Evolutionary conservation across 2,113 vertebrate genomes (phyloP).

Genomic region (Plecturocebus donacophilus): DNA sequence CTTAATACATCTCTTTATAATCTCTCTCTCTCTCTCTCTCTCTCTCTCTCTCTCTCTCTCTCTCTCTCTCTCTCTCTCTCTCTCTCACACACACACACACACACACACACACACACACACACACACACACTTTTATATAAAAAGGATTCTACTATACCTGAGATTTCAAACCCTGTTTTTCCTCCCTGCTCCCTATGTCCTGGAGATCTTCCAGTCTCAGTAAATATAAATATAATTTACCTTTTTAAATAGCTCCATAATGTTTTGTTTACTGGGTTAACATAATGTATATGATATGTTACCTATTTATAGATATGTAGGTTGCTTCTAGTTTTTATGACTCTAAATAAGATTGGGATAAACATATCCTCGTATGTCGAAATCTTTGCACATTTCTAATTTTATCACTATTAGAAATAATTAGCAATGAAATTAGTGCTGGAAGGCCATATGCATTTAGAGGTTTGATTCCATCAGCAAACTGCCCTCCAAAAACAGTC

Average conservation of each 20-base stretch:
- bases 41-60: too few species aligned
- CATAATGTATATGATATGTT: not conserved
- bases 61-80: too few species aligned
- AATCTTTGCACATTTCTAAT: not conserved
- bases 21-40: too few species aligned
- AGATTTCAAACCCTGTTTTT: not conserved
- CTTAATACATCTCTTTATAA: not conserved
- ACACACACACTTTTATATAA: not conserved
- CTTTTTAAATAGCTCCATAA: not conserved
- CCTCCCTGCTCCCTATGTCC: not conserved
- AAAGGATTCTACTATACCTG: not conserved
- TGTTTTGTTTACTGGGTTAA: not conserved
- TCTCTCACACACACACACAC: too few species aligned
- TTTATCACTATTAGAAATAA: not conserved
- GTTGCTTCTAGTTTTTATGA: constrained; percentile 11
- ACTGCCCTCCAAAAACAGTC: not conserved
- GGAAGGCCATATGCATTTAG: not conserved
- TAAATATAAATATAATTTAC: not conserved
- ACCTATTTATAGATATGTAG: not conserved
- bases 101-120: not conserved
- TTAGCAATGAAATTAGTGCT: not conserved
- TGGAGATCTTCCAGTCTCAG: not conserved
- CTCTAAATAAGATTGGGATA: not conserved
- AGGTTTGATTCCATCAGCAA: not conserved
- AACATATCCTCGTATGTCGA: not conserved